Base-by-base conservation (phyloP, 2,113 vertebrate species). In the Archocentrus centrarchus region DNA sequence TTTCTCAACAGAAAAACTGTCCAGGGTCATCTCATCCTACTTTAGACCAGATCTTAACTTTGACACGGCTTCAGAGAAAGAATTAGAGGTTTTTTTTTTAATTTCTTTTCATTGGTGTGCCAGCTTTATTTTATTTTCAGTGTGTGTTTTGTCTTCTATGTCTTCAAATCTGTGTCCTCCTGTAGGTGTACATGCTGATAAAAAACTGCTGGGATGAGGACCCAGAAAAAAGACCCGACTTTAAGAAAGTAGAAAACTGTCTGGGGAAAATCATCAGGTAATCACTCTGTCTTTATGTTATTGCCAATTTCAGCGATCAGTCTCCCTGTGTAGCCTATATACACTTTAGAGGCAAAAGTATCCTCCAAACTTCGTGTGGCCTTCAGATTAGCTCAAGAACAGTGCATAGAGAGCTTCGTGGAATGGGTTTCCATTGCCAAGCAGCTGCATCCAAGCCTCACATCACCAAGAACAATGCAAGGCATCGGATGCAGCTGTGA, bases 201-300 rank as follows among this genome's bases (percentile, higher is more conserved):
- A 97, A 95, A 93, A 97, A 35, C 92, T 98, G 98, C 75, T 99
- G 98, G 98, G 98, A 99, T 4, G 98, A 99, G 91, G 98, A 99
- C 91, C 96, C 98, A 75, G 98, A 99, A 80, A 98, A 96, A 92
- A 97, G 98, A 79, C 98, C 97, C 3, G 98, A 99, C 90, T 99
- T 99, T 87, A 99, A 97, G 95, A 99, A 97, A 96, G 96, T 99
- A 55, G 98, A 99, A 91, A 96, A 50, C 82, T 97, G 93, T 20
- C 91, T 99, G 83, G 96, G 96, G 80, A 99, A 97, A 92, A 97
- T 98, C 92, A 97, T 98, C 96, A 97, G 98, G 98, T 99, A 93
- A 77, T 17, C 10, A 0, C 27, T 1, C 0, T 73, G 17, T 20
- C 27, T 73, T 73, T 20, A 53, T 73, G 27, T 73, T 73, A 32